phyloP scores from a whole-genome alignment of 2,888 invertebrate genomes.

The Hymenopus coronatus region DNA sequence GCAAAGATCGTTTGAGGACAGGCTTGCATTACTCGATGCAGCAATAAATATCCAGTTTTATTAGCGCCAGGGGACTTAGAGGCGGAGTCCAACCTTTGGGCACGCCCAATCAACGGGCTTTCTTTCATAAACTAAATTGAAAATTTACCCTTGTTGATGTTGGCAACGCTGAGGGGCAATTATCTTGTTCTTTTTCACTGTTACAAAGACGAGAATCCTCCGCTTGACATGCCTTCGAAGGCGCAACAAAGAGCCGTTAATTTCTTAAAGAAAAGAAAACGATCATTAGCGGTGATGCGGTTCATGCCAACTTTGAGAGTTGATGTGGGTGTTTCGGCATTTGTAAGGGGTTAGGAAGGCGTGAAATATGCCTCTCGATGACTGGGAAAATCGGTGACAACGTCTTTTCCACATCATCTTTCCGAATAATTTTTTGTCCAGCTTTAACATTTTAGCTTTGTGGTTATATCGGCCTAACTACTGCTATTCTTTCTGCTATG shows the following conservation, averaged over 20 bases:
- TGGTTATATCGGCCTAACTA: too few relatives aligned
- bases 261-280: not conserved
- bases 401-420: not conserved
- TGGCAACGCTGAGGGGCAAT: not conserved
- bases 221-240: not conserved
- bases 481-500: too few relatives aligned
- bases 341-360: not conserved
- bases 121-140: not conserved
- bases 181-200: not conserved
- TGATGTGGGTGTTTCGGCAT: not conserved
- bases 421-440: too few relatives aligned
- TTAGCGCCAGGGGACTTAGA: not conserved
- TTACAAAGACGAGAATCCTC: not conserved
- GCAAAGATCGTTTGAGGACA: not conserved
- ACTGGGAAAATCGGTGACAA: not conserved
- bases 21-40: not conserved
- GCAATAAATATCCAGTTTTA: not conserved
- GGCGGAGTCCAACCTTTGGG: not conserved
- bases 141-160: not conserved
- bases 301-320: not conserved
- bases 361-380: not conserved
- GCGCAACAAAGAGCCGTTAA: not conserved
- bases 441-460: too few relatives aligned
- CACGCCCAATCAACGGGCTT: not conserved
- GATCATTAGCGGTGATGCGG: not conserved